Conservation (phyloP, 1,140 invertebrate genomes). For the Lamellibrachia luymesi region DNA sequence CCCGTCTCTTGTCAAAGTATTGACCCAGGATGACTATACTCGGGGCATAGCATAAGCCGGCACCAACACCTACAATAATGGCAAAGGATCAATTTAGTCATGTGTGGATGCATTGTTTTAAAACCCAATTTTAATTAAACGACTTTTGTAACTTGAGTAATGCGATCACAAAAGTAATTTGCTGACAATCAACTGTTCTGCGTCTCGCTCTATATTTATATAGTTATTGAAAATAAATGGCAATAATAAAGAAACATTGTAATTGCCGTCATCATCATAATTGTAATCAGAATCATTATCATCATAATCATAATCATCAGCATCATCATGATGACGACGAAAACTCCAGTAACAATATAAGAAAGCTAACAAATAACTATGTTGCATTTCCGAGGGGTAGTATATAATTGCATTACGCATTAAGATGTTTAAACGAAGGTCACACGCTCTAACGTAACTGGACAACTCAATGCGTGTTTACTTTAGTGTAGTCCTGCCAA, state of each 20-base stretch:
- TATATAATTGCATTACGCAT: neutral
- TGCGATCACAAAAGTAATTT: neutral
- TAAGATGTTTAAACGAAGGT: neutral
- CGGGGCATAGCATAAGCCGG: slow-evolving; percentile 86
- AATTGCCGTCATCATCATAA: neutral
- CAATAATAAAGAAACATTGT: no score
- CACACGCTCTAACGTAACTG: neutral
- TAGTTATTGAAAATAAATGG: neutral
- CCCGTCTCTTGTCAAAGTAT: slow-evolving; percentile 85
- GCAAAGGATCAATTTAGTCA: neutral
- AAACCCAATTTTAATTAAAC: neutral
- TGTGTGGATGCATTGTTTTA: neutral
- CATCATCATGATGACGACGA: no score
- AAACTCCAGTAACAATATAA: no score
- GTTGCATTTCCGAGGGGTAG: neutral
- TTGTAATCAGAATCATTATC: neutral
- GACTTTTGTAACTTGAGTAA: neutral
- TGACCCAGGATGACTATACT: slow-evolving; percentile 90
- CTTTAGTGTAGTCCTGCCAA: neutral
- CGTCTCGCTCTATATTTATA: neutral
- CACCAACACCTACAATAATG: slow-evolving; percentile 71
- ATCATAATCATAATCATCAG: no score
- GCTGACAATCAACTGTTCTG: neutral
- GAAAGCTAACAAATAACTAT: neutral
- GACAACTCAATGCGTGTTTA: neutral